Conservation (phyloP, 2,888 invertebrate genomes). For the Stenoptilia bipunctidactyla region DNA sequence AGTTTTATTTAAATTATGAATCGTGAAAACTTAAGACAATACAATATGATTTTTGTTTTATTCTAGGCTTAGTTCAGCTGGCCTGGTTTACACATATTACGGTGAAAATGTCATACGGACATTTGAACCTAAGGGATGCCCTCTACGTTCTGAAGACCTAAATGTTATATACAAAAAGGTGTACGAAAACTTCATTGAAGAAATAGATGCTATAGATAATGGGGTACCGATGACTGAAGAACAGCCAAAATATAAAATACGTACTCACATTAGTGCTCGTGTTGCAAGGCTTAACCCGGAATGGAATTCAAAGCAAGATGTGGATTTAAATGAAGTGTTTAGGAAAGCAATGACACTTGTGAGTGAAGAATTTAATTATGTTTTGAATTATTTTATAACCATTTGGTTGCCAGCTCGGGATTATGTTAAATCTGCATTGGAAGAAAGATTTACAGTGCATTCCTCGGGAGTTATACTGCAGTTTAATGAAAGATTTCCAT, state of each 20-base stretch:
- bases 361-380: constrained; percentile 83
- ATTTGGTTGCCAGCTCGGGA: constrained; percentile 91
- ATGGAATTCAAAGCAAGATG: constrained; percentile 79
- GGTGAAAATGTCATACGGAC: constrained; percentile 83
- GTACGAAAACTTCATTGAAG: constrained; percentile 90
- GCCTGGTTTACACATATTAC: constrained; percentile 90
- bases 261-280: constrained; percentile 82
- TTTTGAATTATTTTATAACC: constrained; percentile 72
- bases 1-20: no score
- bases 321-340: constrained; percentile 74
- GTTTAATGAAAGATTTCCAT: constrained; percentile 81
- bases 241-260: constrained; percentile 81
- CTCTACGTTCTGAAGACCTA: constrained; percentile 57
- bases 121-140: constrained; percentile 51
- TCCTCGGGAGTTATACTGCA: constrained; percentile 85
- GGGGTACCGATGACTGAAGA: constrained; percentile 88
- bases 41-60: no score
- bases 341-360: constrained; percentile 82
- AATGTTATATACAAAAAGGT: constrained; percentile 76
- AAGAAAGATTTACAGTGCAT: constrained; percentile 77
- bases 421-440: constrained; percentile 79
- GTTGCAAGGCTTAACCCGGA: constrained; percentile 84
- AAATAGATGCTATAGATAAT: constrained; percentile 97
- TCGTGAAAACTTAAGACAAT: no score
- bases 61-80: constrained; percentile 93